Evolutionary conservation across 2,888 invertebrate species (phyloP).

Genomic region (Tetheella fluctuosa): DNA sequence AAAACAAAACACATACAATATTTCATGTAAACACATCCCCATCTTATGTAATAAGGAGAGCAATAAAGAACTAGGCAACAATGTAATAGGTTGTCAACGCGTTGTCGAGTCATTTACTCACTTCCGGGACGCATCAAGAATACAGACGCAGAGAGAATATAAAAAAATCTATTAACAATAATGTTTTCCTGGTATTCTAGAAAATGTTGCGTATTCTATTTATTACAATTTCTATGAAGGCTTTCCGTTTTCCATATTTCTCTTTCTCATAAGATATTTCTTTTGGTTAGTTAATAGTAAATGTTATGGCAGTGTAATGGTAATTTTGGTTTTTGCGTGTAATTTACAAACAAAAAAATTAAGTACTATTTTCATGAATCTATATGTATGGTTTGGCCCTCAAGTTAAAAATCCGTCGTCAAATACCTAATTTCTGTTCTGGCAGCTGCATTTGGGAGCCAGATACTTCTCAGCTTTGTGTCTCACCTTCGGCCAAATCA

Average conservation of each 20-base stretch:
- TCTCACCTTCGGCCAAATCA: too few species aligned
- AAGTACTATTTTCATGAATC: too few species aligned
- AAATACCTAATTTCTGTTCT: too few species aligned
- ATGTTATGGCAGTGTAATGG: not conserved
- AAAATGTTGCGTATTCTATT: not conserved
- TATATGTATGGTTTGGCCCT: too few species aligned
- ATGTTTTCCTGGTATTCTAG: conserved; percentile 6
- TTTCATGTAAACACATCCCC: not conserved
- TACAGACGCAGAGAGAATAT: not conserved
- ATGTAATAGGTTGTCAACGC: conserved; percentile 9
- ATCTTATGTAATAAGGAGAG: conserved; percentile 5
- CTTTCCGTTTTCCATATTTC: not conserved
- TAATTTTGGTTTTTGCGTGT: not conserved
- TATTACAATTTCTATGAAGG: not conserved
- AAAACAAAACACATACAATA: not conserved
- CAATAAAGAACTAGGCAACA: conserved; percentile 3
- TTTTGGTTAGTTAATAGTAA: not conserved
- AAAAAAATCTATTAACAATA: conserved; percentile 2
- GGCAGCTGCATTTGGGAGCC: too few species aligned
- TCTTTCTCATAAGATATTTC: not conserved
- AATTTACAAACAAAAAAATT: too few species aligned
- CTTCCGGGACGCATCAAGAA: conserved; percentile 5
- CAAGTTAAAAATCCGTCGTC: too few species aligned
- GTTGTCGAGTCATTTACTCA: conserved; percentile 5
- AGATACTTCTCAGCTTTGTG: too few species aligned